Evolutionary conservation across 1,140 invertebrate genomes (phyloP), one percentile per base, ranked within the genome.

Genomic region (Zaprionus ornatus): DNA sequence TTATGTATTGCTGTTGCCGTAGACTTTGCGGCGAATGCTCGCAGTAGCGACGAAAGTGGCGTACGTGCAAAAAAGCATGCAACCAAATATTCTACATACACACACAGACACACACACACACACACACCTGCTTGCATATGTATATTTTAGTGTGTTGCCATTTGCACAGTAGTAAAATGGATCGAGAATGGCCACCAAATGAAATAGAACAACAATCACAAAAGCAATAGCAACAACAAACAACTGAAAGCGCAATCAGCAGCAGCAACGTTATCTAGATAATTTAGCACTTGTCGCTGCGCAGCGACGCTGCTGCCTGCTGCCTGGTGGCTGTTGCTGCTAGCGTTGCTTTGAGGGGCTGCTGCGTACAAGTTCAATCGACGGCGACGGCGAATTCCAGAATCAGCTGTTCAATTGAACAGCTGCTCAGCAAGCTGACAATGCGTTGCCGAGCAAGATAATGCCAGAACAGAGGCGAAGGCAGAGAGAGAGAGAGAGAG

Each of bases 11-110:
- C 37, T 68, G 10, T 73, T 74, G 32, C n/a, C 19, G 50, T 59
- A 54, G 68, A 61, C 80, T 62, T 56, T 78, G 64, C 65, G 65
- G 76, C 72, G 77, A 82, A 79, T 70, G 19, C 52, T 56, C 55
- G 40, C 32, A 17, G 63, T 56, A 48, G 60, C 55, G 10, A 32
- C 32, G 19, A 73, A 77, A 80, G 69, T 92, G 91, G 91, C 87
- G 87, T 92, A 92, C 91, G 91, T 92, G 91, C 91, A 72, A 90
- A 92, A 90, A 90, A 80, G 84, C 91, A 92, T 92, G 91, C 91
- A 91, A 70, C 80, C 83, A 72, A 86, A 87, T 87, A 84, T 80
- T 80, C 12, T 76, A 86, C 54, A 65, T 54, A 67, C 10, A 54
- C 45, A 60, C 17, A 29, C 29, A 35, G 19, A 55, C 3, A 55